Base-by-base conservation (phyloP, 2,888 invertebrate genomes). In the Drosophila pullipes region DNA sequence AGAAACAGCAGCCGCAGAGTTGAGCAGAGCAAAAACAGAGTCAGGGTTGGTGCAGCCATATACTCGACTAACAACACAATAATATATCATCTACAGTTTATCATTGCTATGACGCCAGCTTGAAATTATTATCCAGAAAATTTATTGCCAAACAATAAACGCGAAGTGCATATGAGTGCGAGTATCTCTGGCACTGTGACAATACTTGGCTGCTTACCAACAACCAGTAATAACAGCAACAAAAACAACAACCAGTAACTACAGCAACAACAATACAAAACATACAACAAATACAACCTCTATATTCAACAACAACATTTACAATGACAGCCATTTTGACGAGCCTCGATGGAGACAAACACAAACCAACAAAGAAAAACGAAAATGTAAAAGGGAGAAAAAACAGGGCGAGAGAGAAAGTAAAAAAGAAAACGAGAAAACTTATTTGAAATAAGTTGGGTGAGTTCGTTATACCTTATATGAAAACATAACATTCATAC, bases 41-140 rank as follows among this genome's bases (percentile, higher is more conserved):
- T 13, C 39, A 3, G 52, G 58, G 67, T 16, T 10, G 41, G 35
- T 53, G 60, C 57, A 66, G 82, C 72, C 80, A 87, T 91, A 89
- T 88, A 83, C 80, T 83, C 81, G 83, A 78, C 81, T 82, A 83
- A 89, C 80, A 88, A 84, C 79, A 86, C 85, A 89, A 91, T 91
- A 91, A 91, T 91, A 91, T 91, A 91, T 91, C 91, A 91, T 91
- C 89, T 77, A 81, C 89, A 91, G 91, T 90, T 91, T 91, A 91
- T 91, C 91, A 91, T 91, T 86, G 91, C 91, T 91, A 83, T 83
- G 91, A 91, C 90, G 91, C 89, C 91, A 91, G 90, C 86, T 90
- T 83, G 83, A 89, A 91, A 91, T 91, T 91, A 91, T 91, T 91
- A 91, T 91, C 90, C 91, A 80, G 81, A 82, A 77, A 91, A 91